These are phyloP conservation scores for Oncorhynchus keta DNA, from an alignment of 2,113 vertebrate species.

Conservation along the genomic window DNA sequence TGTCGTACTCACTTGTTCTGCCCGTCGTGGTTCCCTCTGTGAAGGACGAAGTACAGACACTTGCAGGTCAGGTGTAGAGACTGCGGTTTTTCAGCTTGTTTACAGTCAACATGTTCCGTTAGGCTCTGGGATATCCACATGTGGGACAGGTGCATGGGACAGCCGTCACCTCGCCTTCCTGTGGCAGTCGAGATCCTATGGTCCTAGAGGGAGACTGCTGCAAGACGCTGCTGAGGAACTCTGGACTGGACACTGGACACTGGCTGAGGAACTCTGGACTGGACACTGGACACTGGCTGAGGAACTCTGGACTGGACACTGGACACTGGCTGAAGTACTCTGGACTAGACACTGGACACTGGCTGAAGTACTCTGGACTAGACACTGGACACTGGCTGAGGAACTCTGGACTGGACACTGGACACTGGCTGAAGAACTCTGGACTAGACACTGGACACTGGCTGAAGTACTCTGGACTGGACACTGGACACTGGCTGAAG, in stretches of 20 bases:
- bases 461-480: no score
- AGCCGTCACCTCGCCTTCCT: slow-evolving; percentile 7
- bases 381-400: no score
- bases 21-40: slow-evolving; percentile 9
- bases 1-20: slow-evolving; percentile 6
- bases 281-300: no score
- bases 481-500: no score
- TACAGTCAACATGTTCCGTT: slow-evolving; percentile 52
- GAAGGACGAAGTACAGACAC: slow-evolving; percentile 31
- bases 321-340: background rate
- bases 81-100: slow-evolving; percentile 31
- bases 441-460: no score
- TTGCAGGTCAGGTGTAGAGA: slow-evolving; percentile 35
- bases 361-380: no score
- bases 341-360: no score
- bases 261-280: no score
- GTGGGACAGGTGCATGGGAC: slow-evolving; percentile 30
- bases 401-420: no score
- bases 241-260: no score
- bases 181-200: background rate
- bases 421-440: no score
- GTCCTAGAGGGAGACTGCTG: background rate
- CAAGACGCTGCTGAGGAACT: background rate
- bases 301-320: no score
- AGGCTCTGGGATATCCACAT: slow-evolving; percentile 27